Conservation (phyloP, 2,797 vertebrate genomes). For the Alca torda region DNA sequence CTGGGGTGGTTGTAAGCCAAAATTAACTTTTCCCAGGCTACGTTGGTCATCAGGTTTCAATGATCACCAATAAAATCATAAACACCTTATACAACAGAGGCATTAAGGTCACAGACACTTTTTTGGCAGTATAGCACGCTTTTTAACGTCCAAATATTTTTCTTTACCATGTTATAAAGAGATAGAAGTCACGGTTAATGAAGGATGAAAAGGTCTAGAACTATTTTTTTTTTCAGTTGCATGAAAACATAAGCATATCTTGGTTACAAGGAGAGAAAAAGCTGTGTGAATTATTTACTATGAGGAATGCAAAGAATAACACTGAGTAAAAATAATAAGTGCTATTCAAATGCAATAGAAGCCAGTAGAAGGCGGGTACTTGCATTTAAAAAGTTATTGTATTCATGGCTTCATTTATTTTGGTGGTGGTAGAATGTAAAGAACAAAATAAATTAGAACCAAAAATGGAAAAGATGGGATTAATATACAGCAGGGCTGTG, state of each 20-base stretch:
- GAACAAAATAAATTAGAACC: conserved; percentile 67
- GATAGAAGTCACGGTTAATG: background rate
- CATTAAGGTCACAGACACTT: background rate
- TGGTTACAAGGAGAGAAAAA: conserved; percentile 20
- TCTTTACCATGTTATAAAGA: background rate
- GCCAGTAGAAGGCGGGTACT: background rate
- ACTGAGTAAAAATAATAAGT: conserved; percentile 39
- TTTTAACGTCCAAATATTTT: background rate
- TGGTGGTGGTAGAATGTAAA: conserved; percentile 27
- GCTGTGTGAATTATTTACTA: conserved; percentile 31
- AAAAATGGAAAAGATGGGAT: conserved; percentile 65
- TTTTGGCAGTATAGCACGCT: background rate
- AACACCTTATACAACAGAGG: background rate
- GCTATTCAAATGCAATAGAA: conserved; percentile 45
- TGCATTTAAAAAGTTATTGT: conserved; percentile 42
- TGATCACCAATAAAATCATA: background rate
- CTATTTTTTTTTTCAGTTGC: background rate
- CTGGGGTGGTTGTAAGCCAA: background rate
- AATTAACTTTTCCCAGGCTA: background rate
- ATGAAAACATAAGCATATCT: conserved; percentile 7
- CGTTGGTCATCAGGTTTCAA: background rate
- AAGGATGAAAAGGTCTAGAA: background rate
- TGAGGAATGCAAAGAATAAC: conserved; percentile 33
- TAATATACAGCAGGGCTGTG: conserved; percentile 40
- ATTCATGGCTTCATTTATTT: conserved; percentile 48